Evolutionary conservation across 2,113 vertebrate genomes (phyloP).

Genomic region (Proteles cristata): DNA sequence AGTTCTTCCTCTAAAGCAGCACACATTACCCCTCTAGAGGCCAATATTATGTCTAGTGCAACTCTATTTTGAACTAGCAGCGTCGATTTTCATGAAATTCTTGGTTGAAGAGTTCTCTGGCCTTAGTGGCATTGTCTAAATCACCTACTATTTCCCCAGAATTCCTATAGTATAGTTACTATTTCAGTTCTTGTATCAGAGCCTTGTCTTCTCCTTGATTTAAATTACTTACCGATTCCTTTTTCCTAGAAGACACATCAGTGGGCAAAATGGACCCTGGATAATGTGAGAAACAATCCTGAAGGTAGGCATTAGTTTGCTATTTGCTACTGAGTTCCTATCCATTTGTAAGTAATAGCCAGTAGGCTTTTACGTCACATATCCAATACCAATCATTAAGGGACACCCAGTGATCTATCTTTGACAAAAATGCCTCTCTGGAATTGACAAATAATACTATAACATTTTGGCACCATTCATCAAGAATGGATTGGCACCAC

Average conservation of each 20-base stretch:
- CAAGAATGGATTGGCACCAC: neutral
- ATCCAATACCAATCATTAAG: neutral
- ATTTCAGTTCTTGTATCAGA: neutral
- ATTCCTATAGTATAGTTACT: neutral
- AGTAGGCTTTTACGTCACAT: neutral
- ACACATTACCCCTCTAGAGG: neutral
- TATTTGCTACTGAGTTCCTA: neutral
- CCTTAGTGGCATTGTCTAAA: neutral
- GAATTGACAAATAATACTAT: neutral
- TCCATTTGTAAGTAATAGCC: neutral
- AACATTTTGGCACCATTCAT: neutral
- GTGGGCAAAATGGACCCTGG: neutral
- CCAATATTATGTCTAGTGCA: neutral
- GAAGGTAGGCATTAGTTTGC: neutral
- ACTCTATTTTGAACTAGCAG: neutral
- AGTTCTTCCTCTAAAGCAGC: neutral
- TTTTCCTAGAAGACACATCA: neutral
- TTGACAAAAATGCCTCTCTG: neutral
- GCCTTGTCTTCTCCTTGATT: neutral
- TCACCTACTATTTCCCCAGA: neutral
- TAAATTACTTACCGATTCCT: neutral
- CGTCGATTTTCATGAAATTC: neutral
- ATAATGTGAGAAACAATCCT: neutral
- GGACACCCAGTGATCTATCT: neutral
- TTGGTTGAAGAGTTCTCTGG: neutral